Conservation (phyloP, 1,140 invertebrate genomes). For the Papilio xuthus region DNA sequence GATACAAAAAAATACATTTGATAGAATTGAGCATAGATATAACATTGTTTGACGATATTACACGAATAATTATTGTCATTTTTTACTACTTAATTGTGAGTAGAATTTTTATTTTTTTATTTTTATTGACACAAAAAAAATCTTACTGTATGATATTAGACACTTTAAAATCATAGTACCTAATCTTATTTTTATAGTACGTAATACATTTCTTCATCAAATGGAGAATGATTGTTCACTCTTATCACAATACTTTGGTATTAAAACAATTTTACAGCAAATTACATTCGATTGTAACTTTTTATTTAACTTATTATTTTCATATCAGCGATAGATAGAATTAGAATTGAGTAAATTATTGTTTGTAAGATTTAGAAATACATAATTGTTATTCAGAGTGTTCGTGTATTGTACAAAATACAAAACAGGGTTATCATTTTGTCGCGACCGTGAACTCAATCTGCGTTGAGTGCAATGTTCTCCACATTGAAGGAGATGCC, state of each 20-base stretch:
- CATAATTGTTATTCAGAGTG: not conserved
- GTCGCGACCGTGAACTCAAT: slow-evolving; percentile 75
- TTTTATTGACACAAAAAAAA: not conserved
- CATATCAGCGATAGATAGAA: not conserved
- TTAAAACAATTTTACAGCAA: not conserved
- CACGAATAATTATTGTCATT: not conserved
- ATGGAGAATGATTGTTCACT: not conserved
- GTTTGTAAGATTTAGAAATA: not conserved
- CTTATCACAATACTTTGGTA: not conserved
- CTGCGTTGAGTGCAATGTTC: slow-evolving; percentile 70
- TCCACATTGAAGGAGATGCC: slow-evolving; percentile 57
- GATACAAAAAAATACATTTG: slow-evolving; percentile 16
- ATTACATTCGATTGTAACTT: not conserved
- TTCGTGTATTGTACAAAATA: not conserved
- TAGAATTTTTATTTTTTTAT: too few relatives aligned
- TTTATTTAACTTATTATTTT: not conserved
- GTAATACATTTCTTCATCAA: not conserved
- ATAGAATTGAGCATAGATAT: not conserved
- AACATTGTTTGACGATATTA: not conserved
- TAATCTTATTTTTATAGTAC: not conserved
- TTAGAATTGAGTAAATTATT: not conserved
- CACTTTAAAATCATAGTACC: not conserved
- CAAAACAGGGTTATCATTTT: slow-evolving; percentile 43
- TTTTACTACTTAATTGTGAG: not conserved
- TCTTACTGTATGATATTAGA: not conserved